Conservation (phyloP, 2,797 vertebrate species). For the Macrochelys suwanniensis region DNA sequence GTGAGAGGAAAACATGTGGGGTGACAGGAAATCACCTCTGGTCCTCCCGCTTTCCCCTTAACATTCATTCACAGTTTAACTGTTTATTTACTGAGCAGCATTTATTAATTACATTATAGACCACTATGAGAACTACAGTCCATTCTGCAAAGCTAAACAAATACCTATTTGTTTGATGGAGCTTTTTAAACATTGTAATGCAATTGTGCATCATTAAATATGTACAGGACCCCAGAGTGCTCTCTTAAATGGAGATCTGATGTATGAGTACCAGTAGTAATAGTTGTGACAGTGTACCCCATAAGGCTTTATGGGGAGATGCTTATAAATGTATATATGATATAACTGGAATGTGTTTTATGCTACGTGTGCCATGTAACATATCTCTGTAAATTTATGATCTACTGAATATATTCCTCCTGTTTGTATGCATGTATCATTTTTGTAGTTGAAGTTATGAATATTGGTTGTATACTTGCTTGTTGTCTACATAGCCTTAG, state of each 20-base stretch:
- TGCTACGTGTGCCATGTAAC: too few relatives aligned
- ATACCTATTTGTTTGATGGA: background rate
- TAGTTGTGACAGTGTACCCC: too few relatives aligned
- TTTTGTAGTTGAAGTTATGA: too few relatives aligned
- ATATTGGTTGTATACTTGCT: too few relatives aligned
- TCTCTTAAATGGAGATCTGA: background rate
- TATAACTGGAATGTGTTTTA: too few relatives aligned
- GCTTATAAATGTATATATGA: too few relatives aligned
- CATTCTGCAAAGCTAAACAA: slow-evolving; percentile 25
- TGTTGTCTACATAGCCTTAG: too few relatives aligned
- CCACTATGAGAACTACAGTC: background rate
- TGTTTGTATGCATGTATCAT: too few relatives aligned
- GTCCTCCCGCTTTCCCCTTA: background rate
- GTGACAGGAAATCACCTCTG: background rate
- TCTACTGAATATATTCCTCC: too few relatives aligned
- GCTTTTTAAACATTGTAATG: background rate
- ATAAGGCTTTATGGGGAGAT: too few relatives aligned
- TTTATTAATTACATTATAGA: background rate
- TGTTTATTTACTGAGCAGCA: background rate
- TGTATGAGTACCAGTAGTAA: rapidly evolving
- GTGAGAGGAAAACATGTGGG: background rate
- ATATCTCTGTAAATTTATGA: too few relatives aligned
- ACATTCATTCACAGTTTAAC: background rate
- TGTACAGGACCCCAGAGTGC: background rate
- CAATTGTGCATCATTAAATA: background rate